Conservation (phyloP, 2,797 vertebrate species). For the Poeciliopsis infans region DNA sequence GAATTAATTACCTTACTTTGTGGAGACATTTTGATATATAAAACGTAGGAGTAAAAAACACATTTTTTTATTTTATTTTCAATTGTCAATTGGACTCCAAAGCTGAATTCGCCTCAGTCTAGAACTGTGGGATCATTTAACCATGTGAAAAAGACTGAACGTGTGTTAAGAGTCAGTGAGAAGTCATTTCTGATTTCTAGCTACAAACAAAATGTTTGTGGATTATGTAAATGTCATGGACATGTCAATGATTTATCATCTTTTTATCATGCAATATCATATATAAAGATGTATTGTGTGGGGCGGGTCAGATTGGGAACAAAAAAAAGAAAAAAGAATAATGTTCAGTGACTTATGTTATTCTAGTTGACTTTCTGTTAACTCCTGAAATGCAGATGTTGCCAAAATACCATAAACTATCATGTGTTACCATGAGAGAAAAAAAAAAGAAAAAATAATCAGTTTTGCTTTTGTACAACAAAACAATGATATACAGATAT, state of each 20-base stretch:
- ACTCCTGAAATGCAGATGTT: conserved; percentile 69
- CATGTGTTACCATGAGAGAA: conserved; percentile 57
- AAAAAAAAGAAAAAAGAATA: conserved; percentile 36
- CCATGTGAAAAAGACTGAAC: conserved; percentile 38
- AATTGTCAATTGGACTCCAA: conserved; percentile 37
- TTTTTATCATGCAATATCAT: conserved; percentile 78
- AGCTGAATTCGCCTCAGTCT: conserved; percentile 68
- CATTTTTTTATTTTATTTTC: conserved; percentile 7
- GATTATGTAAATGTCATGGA: conserved; percentile 72
- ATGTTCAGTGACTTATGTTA: conserved; percentile 71
- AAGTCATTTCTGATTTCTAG: conserved; percentile 51
- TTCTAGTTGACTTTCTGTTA: conserved; percentile 71
- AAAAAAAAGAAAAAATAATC: conserved; percentile 39
- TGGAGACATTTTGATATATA: conserved; percentile 54
- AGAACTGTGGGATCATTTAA: conserved; percentile 32
- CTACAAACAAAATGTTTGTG: conserved; percentile 57
- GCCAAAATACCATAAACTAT: conserved; percentile 67
- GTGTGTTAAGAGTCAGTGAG: conserved; percentile 46
- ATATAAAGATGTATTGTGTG: conserved; percentile 66
- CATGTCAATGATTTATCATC: conserved; percentile 65
- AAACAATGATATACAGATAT: conserved; percentile 75
- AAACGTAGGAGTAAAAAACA: background rate
- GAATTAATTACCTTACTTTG: conserved; percentile 39
- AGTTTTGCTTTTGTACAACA: conserved; percentile 70
- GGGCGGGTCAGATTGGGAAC: conserved; percentile 31